Percentiles rank a stretch among this genome's conserved stretches.
phyloP scores from a whole-genome alignment of 2,113 vertebrate genomes.

The Protomyctophum bolini region DNA sequence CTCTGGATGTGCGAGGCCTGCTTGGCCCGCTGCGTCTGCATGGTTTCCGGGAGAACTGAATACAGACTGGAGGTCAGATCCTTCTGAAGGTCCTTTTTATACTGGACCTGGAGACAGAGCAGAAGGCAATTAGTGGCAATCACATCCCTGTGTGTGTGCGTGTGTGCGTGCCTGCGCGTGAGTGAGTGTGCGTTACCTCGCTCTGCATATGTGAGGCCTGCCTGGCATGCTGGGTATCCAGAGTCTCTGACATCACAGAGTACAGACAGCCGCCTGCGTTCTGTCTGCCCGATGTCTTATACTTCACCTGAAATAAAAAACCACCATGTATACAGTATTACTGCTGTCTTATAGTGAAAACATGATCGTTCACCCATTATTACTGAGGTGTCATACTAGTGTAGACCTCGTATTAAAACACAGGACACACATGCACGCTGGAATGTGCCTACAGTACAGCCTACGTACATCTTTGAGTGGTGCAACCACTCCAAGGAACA shows the following conservation, averaged over 20 bases:
- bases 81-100: constrained; percentile 57
- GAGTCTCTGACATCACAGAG: constrained; percentile 87
- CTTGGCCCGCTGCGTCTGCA: constrained; percentile 56
- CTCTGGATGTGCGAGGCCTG: constrained; percentile 65
- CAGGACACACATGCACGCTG: too few relatives aligned
- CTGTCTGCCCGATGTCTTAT: constrained; percentile 80
- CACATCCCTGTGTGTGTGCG: background rate
- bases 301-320: constrained; percentile 76
- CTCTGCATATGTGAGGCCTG: constrained; percentile 71
- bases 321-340: background rate
- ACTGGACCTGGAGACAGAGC: constrained; percentile 58
- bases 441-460: too few relatives aligned
- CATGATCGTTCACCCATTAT: too few relatives aligned
- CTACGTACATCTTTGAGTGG: too few relatives aligned
- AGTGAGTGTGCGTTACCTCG: constrained; percentile 49
- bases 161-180: constrained; percentile 1
- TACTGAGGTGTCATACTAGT: too few relatives aligned
- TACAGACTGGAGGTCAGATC: constrained; percentile 50
- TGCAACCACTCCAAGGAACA: too few relatives aligned
- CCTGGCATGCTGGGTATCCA: constrained; percentile 89
- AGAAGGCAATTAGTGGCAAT: background rate
- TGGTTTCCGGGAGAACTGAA: constrained; percentile 58
- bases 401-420: too few relatives aligned
- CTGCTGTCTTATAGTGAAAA: too few relatives aligned
- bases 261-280: constrained; percentile 80